A percentile compares a stretch with the other conserved stretches of the same genome.
Conservation (phyloP, 2,797 vertebrate genomes). For the Leptoclinus maculatus region DNA sequence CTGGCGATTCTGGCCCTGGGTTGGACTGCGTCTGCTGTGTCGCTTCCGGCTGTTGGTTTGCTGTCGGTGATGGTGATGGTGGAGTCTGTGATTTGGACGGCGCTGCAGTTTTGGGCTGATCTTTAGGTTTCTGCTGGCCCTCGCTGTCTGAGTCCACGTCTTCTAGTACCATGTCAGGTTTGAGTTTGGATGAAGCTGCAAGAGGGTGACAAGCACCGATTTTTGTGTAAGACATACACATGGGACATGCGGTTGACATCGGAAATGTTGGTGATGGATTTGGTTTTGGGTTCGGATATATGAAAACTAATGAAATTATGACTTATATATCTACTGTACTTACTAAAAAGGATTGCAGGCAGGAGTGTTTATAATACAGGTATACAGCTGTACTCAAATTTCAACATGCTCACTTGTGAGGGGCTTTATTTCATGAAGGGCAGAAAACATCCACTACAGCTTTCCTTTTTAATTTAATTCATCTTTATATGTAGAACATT, state of each 20-base stretch:
- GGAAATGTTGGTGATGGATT: neutral
- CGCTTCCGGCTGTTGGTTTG: conserved; percentile 12
- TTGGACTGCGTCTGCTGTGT: conserved; percentile 9
- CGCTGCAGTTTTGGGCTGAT: neutral
- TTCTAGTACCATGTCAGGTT: conserved; percentile 80
- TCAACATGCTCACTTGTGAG: neutral
- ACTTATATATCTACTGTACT: neutral
- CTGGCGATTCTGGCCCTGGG: neutral
- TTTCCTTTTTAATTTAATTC: neutral
- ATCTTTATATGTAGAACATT: neutral
- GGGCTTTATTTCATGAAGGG: neutral
- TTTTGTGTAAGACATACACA: neutral
- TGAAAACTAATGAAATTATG: neutral
- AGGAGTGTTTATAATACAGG: neutral
- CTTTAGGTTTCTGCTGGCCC: conserved; percentile 40
- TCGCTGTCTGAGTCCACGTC: conserved; percentile 76
- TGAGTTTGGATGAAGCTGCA: conserved; percentile 64
- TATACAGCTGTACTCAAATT: neutral
- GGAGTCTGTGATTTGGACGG: neutral
- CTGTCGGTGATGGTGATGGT: neutral
- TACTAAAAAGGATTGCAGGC: neutral
- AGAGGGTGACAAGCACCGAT: conserved; percentile 17
- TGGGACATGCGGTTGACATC: neutral
- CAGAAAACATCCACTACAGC: neutral
- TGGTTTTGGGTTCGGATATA: neutral